Evolutionary conservation across 2,888 invertebrate species (phyloP), one percentile per base, ranked within the genome.

Genomic region (Holacanthella duospinosa): DNA sequence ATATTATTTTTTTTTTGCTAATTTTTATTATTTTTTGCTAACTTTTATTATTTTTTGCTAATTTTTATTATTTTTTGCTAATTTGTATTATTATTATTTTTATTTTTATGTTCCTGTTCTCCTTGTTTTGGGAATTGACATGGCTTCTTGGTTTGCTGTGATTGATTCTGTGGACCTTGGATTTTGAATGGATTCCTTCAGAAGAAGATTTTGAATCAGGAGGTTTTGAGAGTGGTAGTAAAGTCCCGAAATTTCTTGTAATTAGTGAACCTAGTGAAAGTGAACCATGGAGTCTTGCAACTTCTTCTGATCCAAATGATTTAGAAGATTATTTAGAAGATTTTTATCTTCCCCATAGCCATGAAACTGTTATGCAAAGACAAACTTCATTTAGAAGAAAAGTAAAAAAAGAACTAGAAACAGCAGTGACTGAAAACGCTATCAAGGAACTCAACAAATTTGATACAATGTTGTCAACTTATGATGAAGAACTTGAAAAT

Each of bases 241-340:
- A 6, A 36, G 36, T 12, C 16, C 36, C 16, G 9, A 36, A 36
- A 16, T 36, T 36, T 36, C 36, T 36, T 36, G 6, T 16, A 36
- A 36, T 36, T 36, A 36, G 36, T 48, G 48, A 48, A 4, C 21
- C 4, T 29, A 21, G 56, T n/a, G 56, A 56, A 6, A 56, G 29
- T 29, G 56, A 56, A 24, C 56, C 56, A 2, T 28, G n/a, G n/a
- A 56, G 56, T 29, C 56, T 56, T 2, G 28, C 28, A 28, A 9
- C 48, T 48, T 48, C 48, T 16, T 60, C 58, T n/a, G 57, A 29
- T n/a, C 3, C 29, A 1, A 66, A 70, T 60, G 71, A 64, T 12
- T 62, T 72, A 29, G 75, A 75, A 58, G 75, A 75, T 60, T 75
- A 75, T 64, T 72, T 74, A 59, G 75, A 75, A 65, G 75, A 75